Percentiles rank a stretch among this genome's conserved stretches.
Conservation (phyloP, 2,888 invertebrate species). For the Lumbricus terrestris region DNA sequence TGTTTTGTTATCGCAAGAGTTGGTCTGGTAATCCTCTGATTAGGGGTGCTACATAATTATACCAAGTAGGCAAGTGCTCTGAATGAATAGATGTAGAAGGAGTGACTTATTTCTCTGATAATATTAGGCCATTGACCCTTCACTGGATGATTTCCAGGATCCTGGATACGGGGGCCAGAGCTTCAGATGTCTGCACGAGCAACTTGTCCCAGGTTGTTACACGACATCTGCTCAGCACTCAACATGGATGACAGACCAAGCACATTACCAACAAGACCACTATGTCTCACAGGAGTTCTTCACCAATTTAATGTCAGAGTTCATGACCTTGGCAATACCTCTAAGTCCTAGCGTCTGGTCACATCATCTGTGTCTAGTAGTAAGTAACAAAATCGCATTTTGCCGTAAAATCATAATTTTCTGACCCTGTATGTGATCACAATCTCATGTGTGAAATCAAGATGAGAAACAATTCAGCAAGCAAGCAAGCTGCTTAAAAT, state of each 20-base stretch:
- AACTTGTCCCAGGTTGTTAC: background rate
- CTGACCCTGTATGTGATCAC: slow-evolving; percentile 16
- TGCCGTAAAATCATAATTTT: background rate
- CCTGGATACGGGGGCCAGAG: background rate
- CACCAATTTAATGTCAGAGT: background rate
- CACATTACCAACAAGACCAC: background rate
- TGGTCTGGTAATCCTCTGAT: too few species aligned
- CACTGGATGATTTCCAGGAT: background rate
- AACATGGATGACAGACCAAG: background rate
- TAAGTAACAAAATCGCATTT: background rate
- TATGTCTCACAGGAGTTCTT: background rate
- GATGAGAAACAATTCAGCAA: background rate
- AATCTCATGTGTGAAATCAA: slow-evolving; percentile 10
- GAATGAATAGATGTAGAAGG: too few species aligned
- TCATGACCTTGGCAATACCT: background rate
- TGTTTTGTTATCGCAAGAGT: too few species aligned
- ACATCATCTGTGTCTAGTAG: background rate
- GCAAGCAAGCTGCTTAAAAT: background rate
- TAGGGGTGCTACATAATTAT: too few species aligned
- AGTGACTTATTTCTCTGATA: too few species aligned
- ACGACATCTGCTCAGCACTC: background rate
- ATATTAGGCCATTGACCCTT: too few species aligned
- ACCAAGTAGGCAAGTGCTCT: too few species aligned
- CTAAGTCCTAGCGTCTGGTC: background rate
- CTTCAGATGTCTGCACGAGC: background rate